Percentiles rank a stretch among this genome's conserved stretches.
Evolutionary conservation across 2,888 invertebrate genomes (phyloP).

Genomic region (Clunio marinus): DNA sequence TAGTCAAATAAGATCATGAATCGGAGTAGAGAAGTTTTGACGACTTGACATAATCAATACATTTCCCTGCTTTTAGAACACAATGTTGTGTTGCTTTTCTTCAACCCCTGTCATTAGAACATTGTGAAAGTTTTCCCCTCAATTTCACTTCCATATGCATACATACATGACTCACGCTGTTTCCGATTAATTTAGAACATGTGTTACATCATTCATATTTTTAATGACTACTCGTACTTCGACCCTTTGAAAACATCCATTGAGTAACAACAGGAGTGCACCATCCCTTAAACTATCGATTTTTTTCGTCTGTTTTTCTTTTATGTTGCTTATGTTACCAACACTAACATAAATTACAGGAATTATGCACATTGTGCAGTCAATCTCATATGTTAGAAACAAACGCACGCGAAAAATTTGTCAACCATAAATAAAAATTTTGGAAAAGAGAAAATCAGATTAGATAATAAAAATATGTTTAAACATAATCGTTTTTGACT

Average conservation of each 20-base stretch:
- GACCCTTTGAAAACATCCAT: not conserved
- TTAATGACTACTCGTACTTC: not conserved
- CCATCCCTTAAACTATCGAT: conserved; percentile 32
- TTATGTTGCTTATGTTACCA: not conserved
- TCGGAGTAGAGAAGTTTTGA: no score
- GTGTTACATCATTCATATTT: conserved; percentile 31
- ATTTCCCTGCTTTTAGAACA: not conserved
- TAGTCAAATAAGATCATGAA: no score
- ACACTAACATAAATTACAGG: not conserved
- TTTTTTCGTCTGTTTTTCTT: conserved; percentile 1
- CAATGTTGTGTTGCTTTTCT: no score
- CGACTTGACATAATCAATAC: no score
- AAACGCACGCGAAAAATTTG: not conserved
- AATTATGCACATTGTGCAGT: conserved; percentile 12
- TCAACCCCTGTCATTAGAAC: no score
- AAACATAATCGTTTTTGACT: not conserved
- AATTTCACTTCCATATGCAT: not conserved
- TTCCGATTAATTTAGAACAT: conserved; percentile 18
- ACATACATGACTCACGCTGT: not conserved
- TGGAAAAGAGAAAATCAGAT: conserved; percentile 5
- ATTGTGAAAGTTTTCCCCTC: not conserved
- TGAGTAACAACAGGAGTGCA: not conserved
- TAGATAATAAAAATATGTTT: no score
- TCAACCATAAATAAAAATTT: not conserved
- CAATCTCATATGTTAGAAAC: conserved; percentile 1